Evolutionary conservation across 2,797 vertebrate genomes (phyloP).

Genomic region (Oophaga sylvatica): DNA sequence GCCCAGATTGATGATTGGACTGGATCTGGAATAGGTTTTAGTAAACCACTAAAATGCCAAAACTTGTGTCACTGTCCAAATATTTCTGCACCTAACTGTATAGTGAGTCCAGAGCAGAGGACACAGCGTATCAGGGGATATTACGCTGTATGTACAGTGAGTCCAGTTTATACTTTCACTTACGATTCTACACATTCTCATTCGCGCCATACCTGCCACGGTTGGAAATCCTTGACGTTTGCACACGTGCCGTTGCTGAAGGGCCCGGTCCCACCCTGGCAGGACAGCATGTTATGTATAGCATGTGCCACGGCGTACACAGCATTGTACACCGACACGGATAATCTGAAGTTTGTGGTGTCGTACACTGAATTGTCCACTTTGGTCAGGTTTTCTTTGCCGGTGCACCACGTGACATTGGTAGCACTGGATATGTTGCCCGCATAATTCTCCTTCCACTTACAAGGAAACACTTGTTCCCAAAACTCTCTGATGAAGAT

Average conservation of each 20-base stretch:
- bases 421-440: background rate
- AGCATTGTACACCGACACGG: conserved; percentile 51
- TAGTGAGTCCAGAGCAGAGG: no score
- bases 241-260: conserved; percentile 44
- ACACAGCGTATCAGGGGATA: background rate
- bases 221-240: conserved; percentile 19
- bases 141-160: background rate
- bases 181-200: no score
- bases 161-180: background rate
- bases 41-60: no score
- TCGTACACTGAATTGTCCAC: conserved; percentile 50
- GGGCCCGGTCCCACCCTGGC: conserved; percentile 32
- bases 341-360: conserved; percentile 43
- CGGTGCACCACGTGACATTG: conserved; percentile 27
- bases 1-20: no score
- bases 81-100: no score
- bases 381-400: conserved; percentile 33
- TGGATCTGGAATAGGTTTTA: no score
- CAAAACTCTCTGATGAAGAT: conserved; percentile 57
- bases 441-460: conserved; percentile 26
- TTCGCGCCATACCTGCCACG: conserved; percentile 49
- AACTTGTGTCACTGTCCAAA: no score
- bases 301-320: conserved; percentile 47
- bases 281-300: conserved; percentile 45
- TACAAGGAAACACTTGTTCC: conserved; percentile 46